These are phyloP conservation scores for Trichopria drosophilae DNA, from an alignment of 2,888 invertebrate genomes.

Conservation along the genomic window DNA sequence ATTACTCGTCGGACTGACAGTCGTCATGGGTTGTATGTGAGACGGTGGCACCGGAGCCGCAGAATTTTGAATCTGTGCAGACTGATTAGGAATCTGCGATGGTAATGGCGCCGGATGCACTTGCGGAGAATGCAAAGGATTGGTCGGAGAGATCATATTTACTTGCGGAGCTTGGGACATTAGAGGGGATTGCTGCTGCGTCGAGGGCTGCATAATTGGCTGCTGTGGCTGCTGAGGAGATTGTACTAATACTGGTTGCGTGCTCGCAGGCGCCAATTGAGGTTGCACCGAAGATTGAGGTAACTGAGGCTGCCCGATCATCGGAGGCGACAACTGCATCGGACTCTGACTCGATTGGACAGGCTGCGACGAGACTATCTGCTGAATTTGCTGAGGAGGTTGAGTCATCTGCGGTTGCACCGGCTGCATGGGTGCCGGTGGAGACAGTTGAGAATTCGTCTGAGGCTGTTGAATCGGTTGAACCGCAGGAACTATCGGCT, in stretches of 20 bases:
- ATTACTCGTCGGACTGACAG: constrained; percentile 25
- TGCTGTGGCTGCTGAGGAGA: constrained; percentile 36
- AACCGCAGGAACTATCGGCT: constrained; percentile 14
- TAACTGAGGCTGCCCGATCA: constrained; percentile 36
- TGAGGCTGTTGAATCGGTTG: constrained; percentile 34
- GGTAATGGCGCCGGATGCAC: constrained; percentile 23
- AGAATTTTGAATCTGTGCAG: constrained; percentile 30
- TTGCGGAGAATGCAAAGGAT: constrained; percentile 33
- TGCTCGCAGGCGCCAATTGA: constrained; percentile 19
- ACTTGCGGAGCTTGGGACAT: constrained; percentile 33
- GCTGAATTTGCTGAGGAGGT: constrained; percentile 35
- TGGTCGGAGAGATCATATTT: constrained; percentile 42
- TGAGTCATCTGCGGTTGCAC: constrained; percentile 37
- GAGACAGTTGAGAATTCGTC: constrained; percentile 36
- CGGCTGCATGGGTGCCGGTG: constrained; percentile 36
- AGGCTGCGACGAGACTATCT: constrained; percentile 40
- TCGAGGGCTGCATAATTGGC: constrained; percentile 36
- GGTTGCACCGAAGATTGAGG: constrained; percentile 29
- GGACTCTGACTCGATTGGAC: constrained; percentile 34
- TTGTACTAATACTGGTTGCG: constrained; percentile 36
- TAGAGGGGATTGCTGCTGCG: constrained; percentile 30
- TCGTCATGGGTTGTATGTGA: constrained; percentile 30
- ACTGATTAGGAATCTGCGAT: constrained; percentile 28
- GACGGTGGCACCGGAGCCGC: constrained; percentile 35
- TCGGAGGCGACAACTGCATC: constrained; percentile 27